Conservation (phyloP, 2,113 vertebrate species). For the Chrysemys picta region DNA sequence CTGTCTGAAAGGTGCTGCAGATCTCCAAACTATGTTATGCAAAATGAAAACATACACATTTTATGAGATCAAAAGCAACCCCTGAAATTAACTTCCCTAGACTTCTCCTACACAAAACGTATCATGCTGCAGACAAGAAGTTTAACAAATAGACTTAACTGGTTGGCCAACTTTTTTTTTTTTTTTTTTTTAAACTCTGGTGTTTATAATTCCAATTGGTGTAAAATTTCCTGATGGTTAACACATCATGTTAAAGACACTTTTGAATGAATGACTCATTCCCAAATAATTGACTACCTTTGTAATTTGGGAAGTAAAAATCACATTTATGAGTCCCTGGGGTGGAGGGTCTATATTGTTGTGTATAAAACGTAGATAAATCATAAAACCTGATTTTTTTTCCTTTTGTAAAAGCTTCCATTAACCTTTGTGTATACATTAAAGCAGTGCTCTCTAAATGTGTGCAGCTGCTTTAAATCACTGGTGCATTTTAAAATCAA, state of each 20-base stretch:
- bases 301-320: conserved; percentile 84
- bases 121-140: not conserved
- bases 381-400: conserved; percentile 78
- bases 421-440: conserved; percentile 74
- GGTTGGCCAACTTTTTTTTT: conserved; percentile 56
- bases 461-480: conserved; percentile 75
- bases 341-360: conserved; percentile 75
- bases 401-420: conserved; percentile 80
- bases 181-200: conserved; percentile 72
- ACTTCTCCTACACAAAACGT: not conserved
- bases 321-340: conserved; percentile 82
- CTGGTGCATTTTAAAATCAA: conserved; percentile 67
- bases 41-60: conserved; percentile 64
- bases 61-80: conserved; percentile 32
- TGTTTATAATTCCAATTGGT: conserved; percentile 89
- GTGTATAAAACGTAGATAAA: conserved; percentile 85
- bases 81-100: not conserved
- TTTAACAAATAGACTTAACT: conserved; percentile 58
- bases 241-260: conserved; percentile 81
- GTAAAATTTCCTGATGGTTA: conserved; percentile 86
- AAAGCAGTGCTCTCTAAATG: conserved; percentile 69
- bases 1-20: conserved; percentile 50
- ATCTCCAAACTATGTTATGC: conserved; percentile 62
- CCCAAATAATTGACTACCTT: conserved; percentile 82
- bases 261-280: conserved; percentile 84